Percentiles rank a stretch among this genome's conserved stretches.
Conservation (phyloP, 2,113 vertebrate genomes). For the Arothron firmamentum region DNA sequence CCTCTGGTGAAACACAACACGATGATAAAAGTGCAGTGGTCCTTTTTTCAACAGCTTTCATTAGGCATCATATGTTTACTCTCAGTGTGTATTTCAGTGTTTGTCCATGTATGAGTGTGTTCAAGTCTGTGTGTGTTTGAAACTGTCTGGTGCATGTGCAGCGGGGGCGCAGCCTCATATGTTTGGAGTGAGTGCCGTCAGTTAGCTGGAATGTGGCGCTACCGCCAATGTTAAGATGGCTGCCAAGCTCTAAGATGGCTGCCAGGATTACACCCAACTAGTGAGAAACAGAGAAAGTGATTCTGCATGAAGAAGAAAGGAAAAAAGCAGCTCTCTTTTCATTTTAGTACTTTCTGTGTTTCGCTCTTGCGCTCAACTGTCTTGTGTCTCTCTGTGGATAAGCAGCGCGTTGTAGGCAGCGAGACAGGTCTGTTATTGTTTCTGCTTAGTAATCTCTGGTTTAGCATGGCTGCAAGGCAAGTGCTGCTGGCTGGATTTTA, state of each 20-base stretch:
- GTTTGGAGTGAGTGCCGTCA: conserved; percentile 74
- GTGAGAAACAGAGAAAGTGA: conserved; percentile 61
- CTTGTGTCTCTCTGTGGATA: conserved; percentile 60
- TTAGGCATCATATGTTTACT: conserved; percentile 68
- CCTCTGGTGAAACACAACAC: conserved; percentile 53
- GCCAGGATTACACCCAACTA: conserved; percentile 81
- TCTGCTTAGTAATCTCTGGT: conserved; percentile 75
- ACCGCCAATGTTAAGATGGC: conserved; percentile 90
- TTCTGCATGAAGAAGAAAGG: conserved; percentile 48
- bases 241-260: conserved; percentile 97
- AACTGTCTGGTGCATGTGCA: conserved; percentile 48
- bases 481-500: conserved; percentile 69
- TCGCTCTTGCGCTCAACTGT: conserved; percentile 49
- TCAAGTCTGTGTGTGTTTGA: conserved; percentile 41
- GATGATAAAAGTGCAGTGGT: conserved; percentile 45
- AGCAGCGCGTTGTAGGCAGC: conserved; percentile 67
- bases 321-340: conserved; percentile 53
- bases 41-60: conserved; percentile 64
- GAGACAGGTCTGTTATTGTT: conserved; percentile 77
- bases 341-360: conserved; percentile 55
- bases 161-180: conserved; percentile 58
- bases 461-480: conserved; percentile 73
- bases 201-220: conserved; percentile 78
- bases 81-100: conserved; percentile 53
- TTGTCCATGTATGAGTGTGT: conserved; percentile 36